phyloP scores from a whole-genome alignment of 2,797 vertebrate species.

The Brachyrhaphis roseni region DNA sequence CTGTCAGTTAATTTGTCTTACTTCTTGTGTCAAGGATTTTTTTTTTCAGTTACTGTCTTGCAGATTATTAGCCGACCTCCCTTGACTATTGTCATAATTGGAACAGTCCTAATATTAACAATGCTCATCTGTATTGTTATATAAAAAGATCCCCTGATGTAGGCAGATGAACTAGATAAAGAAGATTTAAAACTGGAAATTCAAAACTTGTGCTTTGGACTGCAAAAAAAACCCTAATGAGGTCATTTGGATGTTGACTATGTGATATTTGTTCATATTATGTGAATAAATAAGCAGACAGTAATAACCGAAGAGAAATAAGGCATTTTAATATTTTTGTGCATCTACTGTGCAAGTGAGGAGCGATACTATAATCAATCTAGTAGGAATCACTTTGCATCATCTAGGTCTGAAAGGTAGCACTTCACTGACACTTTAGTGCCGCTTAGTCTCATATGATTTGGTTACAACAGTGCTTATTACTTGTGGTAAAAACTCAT shows the following conservation, averaged over 20 bases:
- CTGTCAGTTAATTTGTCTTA: slow-evolving; percentile 40
- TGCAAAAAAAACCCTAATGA: background rate
- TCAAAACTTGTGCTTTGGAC: background rate
- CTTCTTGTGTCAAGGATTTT: slow-evolving; percentile 38
- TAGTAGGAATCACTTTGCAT: background rate
- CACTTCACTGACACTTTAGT: background rate
- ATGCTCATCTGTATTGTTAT: slow-evolving; percentile 51
- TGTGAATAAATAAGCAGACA: background rate
- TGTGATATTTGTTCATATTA: background rate
- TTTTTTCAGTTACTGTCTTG: slow-evolving; percentile 43
- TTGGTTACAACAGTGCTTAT: background rate
- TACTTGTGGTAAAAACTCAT: background rate
- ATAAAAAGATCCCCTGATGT: slow-evolving; percentile 51
- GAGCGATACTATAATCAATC: background rate
- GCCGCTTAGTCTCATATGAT: too few species aligned
- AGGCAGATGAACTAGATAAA: slow-evolving; percentile 63
- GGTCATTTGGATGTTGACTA: background rate
- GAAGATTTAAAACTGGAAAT: slow-evolving; percentile 26
- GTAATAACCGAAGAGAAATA: background rate
- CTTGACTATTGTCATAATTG: slow-evolving; percentile 72
- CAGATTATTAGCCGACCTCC: slow-evolving; percentile 67
- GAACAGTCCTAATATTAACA: slow-evolving; percentile 73
- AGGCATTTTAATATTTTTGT: background rate
- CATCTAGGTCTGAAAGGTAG: background rate
- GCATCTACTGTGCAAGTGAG: background rate